Percentiles rank a stretch among this genome's conserved stretches.
These are phyloP conservation scores for Acanthopagrus latus DNA, from an alignment of 2,797 vertebrate species.

Conservation along the genomic window DNA sequence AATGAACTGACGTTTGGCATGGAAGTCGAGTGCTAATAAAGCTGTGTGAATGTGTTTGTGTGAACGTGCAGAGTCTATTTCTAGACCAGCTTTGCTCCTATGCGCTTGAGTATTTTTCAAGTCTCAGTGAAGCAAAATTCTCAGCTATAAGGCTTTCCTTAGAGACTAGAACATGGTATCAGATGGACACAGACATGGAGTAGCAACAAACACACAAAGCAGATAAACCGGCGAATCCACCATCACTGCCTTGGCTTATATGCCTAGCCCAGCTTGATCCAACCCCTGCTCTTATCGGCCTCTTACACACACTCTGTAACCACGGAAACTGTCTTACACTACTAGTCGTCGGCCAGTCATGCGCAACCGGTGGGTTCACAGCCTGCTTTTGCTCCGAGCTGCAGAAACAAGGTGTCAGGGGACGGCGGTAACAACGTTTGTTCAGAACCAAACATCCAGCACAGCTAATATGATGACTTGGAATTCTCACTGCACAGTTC, in stretches of 20 bases:
- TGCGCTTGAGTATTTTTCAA: neutral
- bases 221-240: conserved; percentile 30
- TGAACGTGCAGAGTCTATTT: too few species aligned
- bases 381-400: conserved; percentile 55
- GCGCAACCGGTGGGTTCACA: conserved; percentile 43
- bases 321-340: conserved; percentile 60
- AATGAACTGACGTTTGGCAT: too few species aligned
- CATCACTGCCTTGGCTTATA: conserved; percentile 10
- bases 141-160: neutral
- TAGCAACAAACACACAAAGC: conserved; percentile 18
- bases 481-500: conserved; percentile 54
- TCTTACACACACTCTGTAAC: conserved; percentile 61
- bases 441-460: conserved; percentile 59
- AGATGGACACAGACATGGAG: conserved; percentile 21
- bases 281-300: conserved; percentile 65
- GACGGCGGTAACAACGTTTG: conserved; percentile 52
- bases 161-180: neutral
- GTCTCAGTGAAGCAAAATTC: conserved; percentile 3
- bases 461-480: conserved; percentile 63
- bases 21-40: too few species aligned
- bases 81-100: neutral
- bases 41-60: too few species aligned
- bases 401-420: conserved; percentile 44
- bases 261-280: conserved; percentile 39
- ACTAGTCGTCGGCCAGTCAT: conserved; percentile 40